A percentile compares a stretch with the other conserved stretches of the same genome.
Evolutionary conservation across 2,888 invertebrate species (phyloP).

Genomic region (Agapetus fuscipes): DNA sequence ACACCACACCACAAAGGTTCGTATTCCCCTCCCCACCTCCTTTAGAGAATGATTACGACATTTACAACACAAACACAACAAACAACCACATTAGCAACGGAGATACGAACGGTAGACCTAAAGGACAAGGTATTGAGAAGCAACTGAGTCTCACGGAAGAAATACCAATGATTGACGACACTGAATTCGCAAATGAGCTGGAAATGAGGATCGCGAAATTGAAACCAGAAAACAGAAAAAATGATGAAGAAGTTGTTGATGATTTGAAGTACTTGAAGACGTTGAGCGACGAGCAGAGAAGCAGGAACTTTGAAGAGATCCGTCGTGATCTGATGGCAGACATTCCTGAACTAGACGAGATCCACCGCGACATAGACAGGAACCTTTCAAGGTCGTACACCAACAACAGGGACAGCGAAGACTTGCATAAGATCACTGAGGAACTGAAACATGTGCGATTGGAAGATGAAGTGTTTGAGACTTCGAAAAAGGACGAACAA

Average conservation of each 20-base stretch:
- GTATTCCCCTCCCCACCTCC: constrained; percentile 40
- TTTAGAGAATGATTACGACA: constrained; percentile 20
- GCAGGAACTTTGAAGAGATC: constrained; percentile 38
- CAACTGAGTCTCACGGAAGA: constrained; percentile 43
- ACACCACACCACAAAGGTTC: constrained; percentile 42
- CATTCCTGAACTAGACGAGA: constrained; percentile 42
- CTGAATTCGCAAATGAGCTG: constrained; percentile 37
- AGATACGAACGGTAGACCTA: constrained; percentile 10
- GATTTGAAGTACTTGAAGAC: constrained; percentile 4
- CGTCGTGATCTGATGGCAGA: constrained; percentile 44
- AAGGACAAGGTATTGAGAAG: constrained; percentile 38
- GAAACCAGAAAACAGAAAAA: constrained; percentile 22
- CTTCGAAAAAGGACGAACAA: constrained; percentile 32
- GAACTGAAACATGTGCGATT: constrained; percentile 33
- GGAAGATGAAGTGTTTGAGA: constrained; percentile 32
- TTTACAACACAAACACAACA: constrained; percentile 11
- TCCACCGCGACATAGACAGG: constrained; percentile 22
- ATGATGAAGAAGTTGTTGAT: constrained; percentile 3
- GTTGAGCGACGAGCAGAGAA: constrained; percentile 14
- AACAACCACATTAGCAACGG: constrained; percentile 8
- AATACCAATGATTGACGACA: constrained; percentile 45
- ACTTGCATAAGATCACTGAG: constrained; percentile 38
- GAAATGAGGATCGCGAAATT: constrained; percentile 37
- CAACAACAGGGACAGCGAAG: constrained; percentile 44
- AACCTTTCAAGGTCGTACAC: constrained; percentile 23